Percentiles rank a stretch among this genome's conserved stretches.
Evolutionary conservation across 2,797 vertebrate species (phyloP).

Genomic region (Enteromius paludinosus): DNA sequence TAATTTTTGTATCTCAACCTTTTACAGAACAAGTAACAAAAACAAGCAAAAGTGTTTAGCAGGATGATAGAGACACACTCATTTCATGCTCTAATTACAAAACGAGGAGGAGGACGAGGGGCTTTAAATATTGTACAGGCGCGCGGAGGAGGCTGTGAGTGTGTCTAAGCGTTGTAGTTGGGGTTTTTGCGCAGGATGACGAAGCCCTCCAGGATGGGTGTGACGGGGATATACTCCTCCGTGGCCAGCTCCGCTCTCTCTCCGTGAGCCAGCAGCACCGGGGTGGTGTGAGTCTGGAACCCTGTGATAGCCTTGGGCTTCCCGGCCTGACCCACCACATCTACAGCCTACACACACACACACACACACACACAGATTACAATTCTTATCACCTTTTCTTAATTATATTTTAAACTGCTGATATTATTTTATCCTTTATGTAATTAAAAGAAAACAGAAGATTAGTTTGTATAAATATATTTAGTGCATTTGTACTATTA

Average conservation of each 20-base stretch:
- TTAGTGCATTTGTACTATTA: background rate
- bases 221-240: constrained; percentile 93
- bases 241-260: constrained; percentile 96
- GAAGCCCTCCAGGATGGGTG: constrained; percentile 95
- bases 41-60: constrained; percentile 60
- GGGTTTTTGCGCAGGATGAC: constrained; percentile 98
- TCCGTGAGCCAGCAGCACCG: constrained; percentile 93
- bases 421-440: background rate
- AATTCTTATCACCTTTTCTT: no score
- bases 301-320: constrained; percentile 99
- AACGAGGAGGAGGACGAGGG: constrained; percentile 51
- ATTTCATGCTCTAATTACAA: constrained; percentile 73
- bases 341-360: constrained; percentile 85
- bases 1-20: constrained; percentile 72
- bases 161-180: constrained; percentile 89
- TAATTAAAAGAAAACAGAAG: no score
- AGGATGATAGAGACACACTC: constrained; percentile 16
- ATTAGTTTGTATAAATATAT: no score
- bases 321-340: constrained; percentile 96
- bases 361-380: background rate
- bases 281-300: constrained; percentile 98
- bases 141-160: constrained; percentile 37
- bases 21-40: constrained; percentile 77
- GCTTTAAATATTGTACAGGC: constrained; percentile 16
- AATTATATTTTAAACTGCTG: background rate